phyloP scores from a whole-genome alignment of 2,888 invertebrate genomes.

The Cheilosia soror region DNA sequence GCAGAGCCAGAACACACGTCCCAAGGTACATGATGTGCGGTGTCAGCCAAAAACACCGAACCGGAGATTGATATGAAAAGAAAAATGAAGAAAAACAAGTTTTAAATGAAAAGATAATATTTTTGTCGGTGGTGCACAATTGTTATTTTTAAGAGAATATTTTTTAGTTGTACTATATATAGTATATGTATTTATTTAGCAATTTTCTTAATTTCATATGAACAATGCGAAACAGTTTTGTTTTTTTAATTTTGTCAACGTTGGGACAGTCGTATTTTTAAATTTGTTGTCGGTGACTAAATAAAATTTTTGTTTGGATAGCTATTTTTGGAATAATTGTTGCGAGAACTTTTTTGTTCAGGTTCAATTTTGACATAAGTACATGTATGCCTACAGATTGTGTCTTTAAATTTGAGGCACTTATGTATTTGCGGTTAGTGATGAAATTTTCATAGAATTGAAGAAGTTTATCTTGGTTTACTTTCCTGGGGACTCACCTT shows the following conservation, averaged over 20 bases:
- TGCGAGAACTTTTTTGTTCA: too few relatives aligned
- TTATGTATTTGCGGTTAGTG: too few relatives aligned
- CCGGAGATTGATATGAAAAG: constrained; percentile 58
- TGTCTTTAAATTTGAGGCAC: too few relatives aligned
- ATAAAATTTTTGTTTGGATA: too few relatives aligned
- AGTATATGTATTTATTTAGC: not conserved
- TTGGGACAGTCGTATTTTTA: not conserved
- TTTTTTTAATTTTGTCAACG: not conserved
- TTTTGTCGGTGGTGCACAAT: constrained; percentile 38
- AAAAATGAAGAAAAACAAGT: constrained; percentile 28
- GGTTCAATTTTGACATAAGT: too few relatives aligned
- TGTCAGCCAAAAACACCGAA: constrained; percentile 52
- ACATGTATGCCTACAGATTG: too few relatives aligned
- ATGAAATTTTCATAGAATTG: too few relatives aligned
- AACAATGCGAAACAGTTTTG: not conserved
- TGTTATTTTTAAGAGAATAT: constrained; percentile 29
- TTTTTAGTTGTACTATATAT: not conserved
- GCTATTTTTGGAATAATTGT: too few relatives aligned
- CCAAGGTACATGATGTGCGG: constrained; percentile 16
- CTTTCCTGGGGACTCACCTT: too few relatives aligned
- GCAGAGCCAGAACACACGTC: constrained; percentile 11
- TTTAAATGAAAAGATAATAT: constrained; percentile 60
- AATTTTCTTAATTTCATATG: constrained; percentile 1
- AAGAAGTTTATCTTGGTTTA: too few relatives aligned
- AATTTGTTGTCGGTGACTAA: too few relatives aligned